A percentile compares a stretch with the other conserved stretches of the same genome.
Conservation (phyloP, 2,113 vertebrate genomes). For the Tachuris rubrigastra region DNA sequence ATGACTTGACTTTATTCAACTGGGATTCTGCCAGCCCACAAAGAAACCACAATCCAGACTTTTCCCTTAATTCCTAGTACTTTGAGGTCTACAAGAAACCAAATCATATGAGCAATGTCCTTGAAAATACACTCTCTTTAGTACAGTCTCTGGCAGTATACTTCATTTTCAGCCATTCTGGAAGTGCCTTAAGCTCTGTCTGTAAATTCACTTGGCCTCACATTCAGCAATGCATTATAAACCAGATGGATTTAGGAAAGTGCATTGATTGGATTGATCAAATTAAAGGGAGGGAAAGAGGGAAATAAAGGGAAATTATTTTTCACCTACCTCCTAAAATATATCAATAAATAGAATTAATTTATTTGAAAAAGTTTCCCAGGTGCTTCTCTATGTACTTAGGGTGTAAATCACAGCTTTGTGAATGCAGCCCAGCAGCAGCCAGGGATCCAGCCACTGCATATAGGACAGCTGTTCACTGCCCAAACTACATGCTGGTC, state of each 20-base stretch:
- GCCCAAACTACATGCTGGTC: neutral
- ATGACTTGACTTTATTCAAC: neutral
- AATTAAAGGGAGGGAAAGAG: neutral
- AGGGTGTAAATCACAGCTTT: neutral
- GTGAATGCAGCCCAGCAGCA: neutral
- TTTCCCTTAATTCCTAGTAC: neutral
- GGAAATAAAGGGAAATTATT: neutral
- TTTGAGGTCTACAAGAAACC: neutral
- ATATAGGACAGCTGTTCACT: neutral
- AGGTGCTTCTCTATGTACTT: neutral
- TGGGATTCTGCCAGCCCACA: neutral
- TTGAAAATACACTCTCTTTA: neutral
- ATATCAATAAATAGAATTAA: neutral
- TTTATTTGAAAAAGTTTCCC: neutral
- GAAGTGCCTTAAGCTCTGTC: constrained; percentile 4
- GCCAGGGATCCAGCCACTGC: neutral
- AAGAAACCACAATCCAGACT: neutral
- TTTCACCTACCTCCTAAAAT: neutral
- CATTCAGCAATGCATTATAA: neutral
- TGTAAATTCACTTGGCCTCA: constrained; percentile 25
- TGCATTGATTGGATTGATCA: neutral
- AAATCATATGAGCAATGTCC: neutral
- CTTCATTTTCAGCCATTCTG: neutral
- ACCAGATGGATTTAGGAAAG: constrained; percentile 28
- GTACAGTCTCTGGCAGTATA: neutral